phyloP scores from a whole-genome alignment of 2,113 vertebrate genomes.

The Todiramphus saurophagus region DNA sequence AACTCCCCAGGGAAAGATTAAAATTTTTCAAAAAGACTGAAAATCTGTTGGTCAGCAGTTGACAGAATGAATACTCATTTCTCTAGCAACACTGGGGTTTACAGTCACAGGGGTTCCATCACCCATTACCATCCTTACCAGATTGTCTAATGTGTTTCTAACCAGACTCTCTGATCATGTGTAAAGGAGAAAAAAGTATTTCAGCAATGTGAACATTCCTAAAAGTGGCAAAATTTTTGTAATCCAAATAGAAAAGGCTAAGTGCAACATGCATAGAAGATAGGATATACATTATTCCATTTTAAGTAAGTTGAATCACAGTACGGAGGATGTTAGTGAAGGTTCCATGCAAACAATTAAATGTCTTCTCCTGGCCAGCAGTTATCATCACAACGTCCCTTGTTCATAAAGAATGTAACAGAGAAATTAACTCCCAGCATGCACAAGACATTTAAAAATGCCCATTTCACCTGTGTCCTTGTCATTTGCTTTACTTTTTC shows the following conservation, averaged over 20 bases:
- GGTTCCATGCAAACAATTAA: background rate
- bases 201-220: background rate
- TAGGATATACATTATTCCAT: background rate
- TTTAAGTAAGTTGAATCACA: background rate
- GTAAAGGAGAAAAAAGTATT: background rate
- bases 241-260: background rate
- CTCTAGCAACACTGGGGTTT: fast-evolving
- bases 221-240: background rate
- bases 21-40: background rate
- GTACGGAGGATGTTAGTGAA: background rate
- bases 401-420: background rate
- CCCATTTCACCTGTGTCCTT: background rate
- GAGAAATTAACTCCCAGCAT: background rate
- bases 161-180: background rate
- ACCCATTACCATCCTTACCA: fast-evolving
- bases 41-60: background rate
- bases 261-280: background rate
- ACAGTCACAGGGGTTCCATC: background rate
- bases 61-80: background rate
- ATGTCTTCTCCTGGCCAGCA: background rate
- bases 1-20: background rate
- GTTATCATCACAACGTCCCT: background rate
- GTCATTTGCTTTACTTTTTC: background rate
- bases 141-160: background rate
- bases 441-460: background rate